Conservation (phyloP, 2,888 invertebrate species). For the Iphiclides podalirius region DNA sequence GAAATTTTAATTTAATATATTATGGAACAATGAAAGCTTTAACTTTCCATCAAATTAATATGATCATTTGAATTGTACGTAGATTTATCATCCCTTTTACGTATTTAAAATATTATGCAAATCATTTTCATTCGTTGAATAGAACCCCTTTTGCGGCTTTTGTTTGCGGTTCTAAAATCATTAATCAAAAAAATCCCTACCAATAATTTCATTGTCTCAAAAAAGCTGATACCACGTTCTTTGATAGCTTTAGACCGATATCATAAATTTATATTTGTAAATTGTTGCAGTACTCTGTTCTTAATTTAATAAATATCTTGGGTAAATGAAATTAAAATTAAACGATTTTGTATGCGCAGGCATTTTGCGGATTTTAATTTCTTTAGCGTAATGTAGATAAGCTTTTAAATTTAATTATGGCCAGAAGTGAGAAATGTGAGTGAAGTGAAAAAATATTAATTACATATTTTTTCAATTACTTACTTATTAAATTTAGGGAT, state of each 20-base stretch:
- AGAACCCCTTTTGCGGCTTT: constrained; percentile 18
- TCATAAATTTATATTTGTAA: neutral
- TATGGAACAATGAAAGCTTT: neutral
- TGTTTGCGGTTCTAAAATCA: constrained; percentile 14
- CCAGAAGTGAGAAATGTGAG: no score
- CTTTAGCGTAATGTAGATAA: no score
- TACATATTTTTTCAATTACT: no score
- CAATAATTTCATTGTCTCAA: constrained; percentile 17
- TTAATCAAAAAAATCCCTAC: constrained; percentile 22
- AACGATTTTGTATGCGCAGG: no score
- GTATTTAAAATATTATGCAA: constrained; percentile 21
- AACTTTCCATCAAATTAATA: constrained; percentile 8
- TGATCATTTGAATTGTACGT: constrained; percentile 9
- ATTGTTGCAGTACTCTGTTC: neutral
- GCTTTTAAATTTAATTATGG: no score
- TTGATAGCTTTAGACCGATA: neutral
- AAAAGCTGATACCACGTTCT: constrained; percentile 6
- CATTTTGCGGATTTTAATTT: no score
- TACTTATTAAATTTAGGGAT: no score
- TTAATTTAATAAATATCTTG: neutral
- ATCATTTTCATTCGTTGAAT: constrained; percentile 20
- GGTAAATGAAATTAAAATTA: no score
- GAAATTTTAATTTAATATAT: constrained; percentile 2
- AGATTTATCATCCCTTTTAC: constrained; percentile 13
- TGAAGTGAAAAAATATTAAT: no score